Conservation (phyloP, 2,113 vertebrate genomes). For the Pelecanus crispus region DNA sequence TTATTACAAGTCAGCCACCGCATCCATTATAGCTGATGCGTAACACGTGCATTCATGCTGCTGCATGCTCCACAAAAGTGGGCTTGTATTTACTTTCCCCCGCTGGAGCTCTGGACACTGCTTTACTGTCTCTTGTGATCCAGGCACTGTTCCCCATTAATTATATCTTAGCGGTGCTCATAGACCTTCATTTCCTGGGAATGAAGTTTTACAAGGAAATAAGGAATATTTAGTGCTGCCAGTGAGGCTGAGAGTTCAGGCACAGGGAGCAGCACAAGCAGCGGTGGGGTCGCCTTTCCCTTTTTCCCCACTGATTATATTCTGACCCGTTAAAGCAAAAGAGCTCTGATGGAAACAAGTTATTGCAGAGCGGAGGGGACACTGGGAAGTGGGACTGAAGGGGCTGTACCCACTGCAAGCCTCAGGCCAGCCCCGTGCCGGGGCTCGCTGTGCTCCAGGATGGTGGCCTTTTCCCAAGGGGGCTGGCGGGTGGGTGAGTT, state of each 20-base stretch:
- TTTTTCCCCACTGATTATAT: not conserved
- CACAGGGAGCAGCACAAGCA: not conserved
- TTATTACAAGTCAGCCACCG: not conserved
- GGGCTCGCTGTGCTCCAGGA: not conserved
- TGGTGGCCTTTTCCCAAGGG: not conserved
- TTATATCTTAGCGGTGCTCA: not conserved
- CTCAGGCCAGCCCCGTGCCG: not conserved
- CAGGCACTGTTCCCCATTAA: not conserved
- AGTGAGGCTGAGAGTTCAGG: not conserved
- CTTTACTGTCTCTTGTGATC: not conserved
- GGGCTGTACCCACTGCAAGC: not conserved
- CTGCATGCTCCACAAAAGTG: not conserved
- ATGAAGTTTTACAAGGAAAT: not conserved
- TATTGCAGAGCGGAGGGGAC: not conserved
- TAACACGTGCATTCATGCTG: not conserved
- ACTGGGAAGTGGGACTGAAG: not conserved
- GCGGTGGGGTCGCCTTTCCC: not conserved
- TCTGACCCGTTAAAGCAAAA: accelerated
- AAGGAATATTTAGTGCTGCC: not conserved
- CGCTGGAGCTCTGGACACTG: not conserved
- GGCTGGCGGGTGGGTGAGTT: not conserved
- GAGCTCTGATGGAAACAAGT: not conserved
- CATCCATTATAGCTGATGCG: not conserved
- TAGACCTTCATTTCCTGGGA: not conserved
- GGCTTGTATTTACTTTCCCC: not conserved